phyloP scores from a whole-genome alignment of 2,797 vertebrate genomes.

The Manis javanica region DNA sequence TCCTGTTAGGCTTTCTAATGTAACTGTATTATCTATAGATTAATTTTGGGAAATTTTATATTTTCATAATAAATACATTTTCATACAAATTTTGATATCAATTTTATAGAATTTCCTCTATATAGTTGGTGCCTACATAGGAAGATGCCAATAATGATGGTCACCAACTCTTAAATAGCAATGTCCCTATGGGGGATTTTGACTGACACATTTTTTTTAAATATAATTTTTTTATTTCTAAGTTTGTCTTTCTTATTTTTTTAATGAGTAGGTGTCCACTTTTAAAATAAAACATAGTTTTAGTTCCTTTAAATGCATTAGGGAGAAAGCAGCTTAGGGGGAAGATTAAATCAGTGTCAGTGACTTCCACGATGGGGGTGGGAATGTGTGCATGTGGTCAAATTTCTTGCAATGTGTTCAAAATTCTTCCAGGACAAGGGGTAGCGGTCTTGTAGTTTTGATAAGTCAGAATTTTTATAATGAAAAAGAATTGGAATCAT shows the following conservation, averaged over 20 bases:
- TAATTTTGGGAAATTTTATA: not conserved
- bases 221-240: not conserved
- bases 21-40: not conserved
- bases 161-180: not conserved
- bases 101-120: not conserved
- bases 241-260: not conserved
- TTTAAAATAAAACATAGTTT: not conserved
- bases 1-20: not conserved
- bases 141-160: not conserved
- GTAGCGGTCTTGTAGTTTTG: not conserved
- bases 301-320: not conserved
- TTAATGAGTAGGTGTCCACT: not conserved
- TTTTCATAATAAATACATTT: not conserved
- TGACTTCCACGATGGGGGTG: too few species aligned
- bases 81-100: not conserved
- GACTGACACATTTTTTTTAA: not conserved
- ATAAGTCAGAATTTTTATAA: not conserved
- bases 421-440: not conserved
- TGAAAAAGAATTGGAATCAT: not conserved
- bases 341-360: not conserved
- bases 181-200: not conserved
- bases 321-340: not conserved
- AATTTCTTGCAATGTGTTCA: not conserved
- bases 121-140: not conserved
- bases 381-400: not conserved